Base-by-base conservation (phyloP, 1,140 invertebrate genomes). In the Agraylea sexmaculata region DNA sequence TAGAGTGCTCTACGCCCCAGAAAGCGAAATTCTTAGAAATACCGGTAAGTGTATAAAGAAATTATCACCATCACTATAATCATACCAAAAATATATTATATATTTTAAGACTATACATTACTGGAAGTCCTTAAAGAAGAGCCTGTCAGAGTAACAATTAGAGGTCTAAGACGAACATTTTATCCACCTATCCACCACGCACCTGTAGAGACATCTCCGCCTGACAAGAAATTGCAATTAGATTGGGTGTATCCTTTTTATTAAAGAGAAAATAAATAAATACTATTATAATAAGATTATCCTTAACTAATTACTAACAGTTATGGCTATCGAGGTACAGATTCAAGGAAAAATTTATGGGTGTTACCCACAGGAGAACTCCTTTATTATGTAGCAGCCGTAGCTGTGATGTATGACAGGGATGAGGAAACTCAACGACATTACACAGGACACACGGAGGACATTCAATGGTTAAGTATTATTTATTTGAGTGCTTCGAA, bases 391-490 rank as follows among this genome's bases (percentile, higher is more conserved):
- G 85, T 92, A 1, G 89, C 87, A 1, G 86, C 88, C 0, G 80
- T 95, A 1, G 90, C 87, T 0, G 79, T 97, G 7, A 75, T 97
- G 53, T 89, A 86, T 53, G 88, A 95, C 60, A 68, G 83, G 33
- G 83, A 90, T 45, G 87, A 92, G 58, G 81, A 91, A 49, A 75
- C 78, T 2, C 92, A 97, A 65, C 66, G 91, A 40, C 90, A 95
- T 60, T 97, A 96, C 53, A 77, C 75, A 6, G 90, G 87, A 3
- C 92, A 97, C 56, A 94, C 88, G 0, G 89, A 94, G 60, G 92
- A 96, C 53, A 91, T 96, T 45, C 74, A 77, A 61, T 78, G 76
- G 75, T 77, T 52, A 61, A 31, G 21, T 22, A 10, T 6, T 12
- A 2, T 40, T 8, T 2, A n/a, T 32, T 32, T 7, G 31, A 6